Evolutionary conservation across 2,113 vertebrate genomes (phyloP).

Genomic region (Ceuthmochares aereus): DNA sequence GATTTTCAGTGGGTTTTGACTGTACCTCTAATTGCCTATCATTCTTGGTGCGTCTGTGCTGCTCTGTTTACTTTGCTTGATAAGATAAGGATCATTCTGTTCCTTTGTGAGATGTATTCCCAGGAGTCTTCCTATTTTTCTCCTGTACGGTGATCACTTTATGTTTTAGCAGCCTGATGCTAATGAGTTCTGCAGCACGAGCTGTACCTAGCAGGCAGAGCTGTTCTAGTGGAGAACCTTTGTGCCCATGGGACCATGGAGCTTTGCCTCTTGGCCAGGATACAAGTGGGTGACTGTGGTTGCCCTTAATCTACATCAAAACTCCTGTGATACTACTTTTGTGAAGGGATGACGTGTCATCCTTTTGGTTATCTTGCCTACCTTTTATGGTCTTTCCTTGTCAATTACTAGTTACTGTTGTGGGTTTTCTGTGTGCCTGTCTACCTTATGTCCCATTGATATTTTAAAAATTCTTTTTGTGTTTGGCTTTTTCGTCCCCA

Average conservation of each 20-base stretch:
- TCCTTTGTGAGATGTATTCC: constrained; percentile 4
- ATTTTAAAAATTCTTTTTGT: not conserved
- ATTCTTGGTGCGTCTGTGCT: not conserved
- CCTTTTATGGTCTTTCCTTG: not conserved
- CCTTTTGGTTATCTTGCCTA: not conserved
- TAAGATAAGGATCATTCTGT: constrained; percentile 21
- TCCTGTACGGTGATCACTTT: not conserved
- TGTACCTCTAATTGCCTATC: not conserved
- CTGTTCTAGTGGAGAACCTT: not conserved
- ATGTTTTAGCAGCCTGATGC: constrained; percentile 28
- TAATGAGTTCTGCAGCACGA: not conserved
- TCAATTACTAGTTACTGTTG: not conserved
- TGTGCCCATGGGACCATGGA: not conserved
- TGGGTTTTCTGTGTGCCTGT: not conserved
- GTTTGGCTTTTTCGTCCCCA: not conserved
- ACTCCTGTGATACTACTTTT: not conserved
- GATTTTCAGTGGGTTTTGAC: constrained; percentile 5
- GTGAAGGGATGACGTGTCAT: not conserved
- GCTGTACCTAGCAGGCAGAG: not conserved
- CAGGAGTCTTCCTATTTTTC: not conserved
- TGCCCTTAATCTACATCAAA: not conserved
- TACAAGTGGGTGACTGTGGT: not conserved
- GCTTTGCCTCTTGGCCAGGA: not conserved
- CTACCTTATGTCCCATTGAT: not conserved
- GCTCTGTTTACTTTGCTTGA: constrained; percentile 30